Evolutionary conservation across 2,888 invertebrate genomes (phyloP), one percentile per base, ranked within the genome.

Genomic region (Sericinus montela): DNA sequence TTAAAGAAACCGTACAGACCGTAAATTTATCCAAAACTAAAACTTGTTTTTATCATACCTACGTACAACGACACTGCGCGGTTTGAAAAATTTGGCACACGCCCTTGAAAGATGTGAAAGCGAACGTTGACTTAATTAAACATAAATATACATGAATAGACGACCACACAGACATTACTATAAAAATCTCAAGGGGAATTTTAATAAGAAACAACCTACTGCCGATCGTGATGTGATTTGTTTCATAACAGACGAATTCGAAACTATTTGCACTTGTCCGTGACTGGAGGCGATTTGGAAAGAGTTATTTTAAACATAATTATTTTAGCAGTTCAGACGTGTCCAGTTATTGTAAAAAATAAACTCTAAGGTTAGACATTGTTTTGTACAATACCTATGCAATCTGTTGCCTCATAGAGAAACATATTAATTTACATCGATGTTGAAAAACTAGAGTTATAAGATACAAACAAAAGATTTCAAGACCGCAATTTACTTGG

Each of bases 151-250:
- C 16, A 44, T 39, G 39, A 48, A 43, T 37, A 43, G 29, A 30
- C 30, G 29, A 34, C 14, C 34, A 23, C 44, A 37, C 10, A 15
- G 23, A 45, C 39, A 11, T 30, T 32, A 19, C 40, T 41, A 50
- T 50, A 45, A 41, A 48, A 45, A 37, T 36, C 15, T 45, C 50
- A 50, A 50, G 50, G 50, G 28, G 32, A 50, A 6, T 30, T 35
- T 11, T 45, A 40, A 49, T 40, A 45, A 50, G 25, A 30, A 37
- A 35, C 16, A 45, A 36, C 14, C 25, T 30, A 30, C 34, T 45
- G 3, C 15, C 11, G 41, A n/a, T 41, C 45, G 45, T 45, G 45
- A 50, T 45, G 40, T 36, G 25, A 44, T 34, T 47, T 35, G 40
- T 50, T 50, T 49, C 35, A 9, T 35, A 45, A 44, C 14, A 16